Conservation (phyloP, 1,140 invertebrate genomes). For the Drosophila albomicans region DNA sequence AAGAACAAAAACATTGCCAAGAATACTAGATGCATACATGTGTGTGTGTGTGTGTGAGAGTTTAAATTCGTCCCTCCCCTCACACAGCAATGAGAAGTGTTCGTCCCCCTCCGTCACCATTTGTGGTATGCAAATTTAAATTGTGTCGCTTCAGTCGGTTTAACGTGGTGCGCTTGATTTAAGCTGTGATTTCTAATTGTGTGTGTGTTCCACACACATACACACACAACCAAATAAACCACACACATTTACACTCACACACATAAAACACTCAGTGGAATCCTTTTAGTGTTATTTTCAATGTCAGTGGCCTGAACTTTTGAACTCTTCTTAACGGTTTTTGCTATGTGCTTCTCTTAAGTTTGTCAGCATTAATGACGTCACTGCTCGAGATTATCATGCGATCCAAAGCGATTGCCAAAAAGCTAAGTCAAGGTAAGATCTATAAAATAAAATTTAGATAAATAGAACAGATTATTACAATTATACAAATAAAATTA, state of each 20-base stretch:
- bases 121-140: constrained; percentile 69
- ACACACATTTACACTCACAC: constrained; percentile 9
- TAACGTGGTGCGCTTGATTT: constrained; percentile 59
- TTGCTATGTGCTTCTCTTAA: constrained; percentile 23
- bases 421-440: constrained; percentile 80
- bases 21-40: constrained; percentile 21
- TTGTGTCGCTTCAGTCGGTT: constrained; percentile 54
- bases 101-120: background rate
- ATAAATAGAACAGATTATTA: background rate
- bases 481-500: background rate
- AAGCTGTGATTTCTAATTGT: constrained; percentile 78
- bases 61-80: constrained; percentile 28
- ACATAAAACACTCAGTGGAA: background rate
- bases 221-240: too few relatives aligned
- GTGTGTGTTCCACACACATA: constrained; percentile 28
- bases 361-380: constrained; percentile 68
- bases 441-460: background rate
- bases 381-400: constrained; percentile 79
- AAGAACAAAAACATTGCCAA: constrained; percentile 18
- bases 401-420: constrained; percentile 81
- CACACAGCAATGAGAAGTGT: background rate
- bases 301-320: constrained; percentile 67
- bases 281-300: constrained; percentile 50
- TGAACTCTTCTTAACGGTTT: constrained; percentile 38
- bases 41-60: constrained; percentile 28